Base-by-base conservation (phyloP, 2,113 vertebrate species). In the Upupa epops region DNA sequence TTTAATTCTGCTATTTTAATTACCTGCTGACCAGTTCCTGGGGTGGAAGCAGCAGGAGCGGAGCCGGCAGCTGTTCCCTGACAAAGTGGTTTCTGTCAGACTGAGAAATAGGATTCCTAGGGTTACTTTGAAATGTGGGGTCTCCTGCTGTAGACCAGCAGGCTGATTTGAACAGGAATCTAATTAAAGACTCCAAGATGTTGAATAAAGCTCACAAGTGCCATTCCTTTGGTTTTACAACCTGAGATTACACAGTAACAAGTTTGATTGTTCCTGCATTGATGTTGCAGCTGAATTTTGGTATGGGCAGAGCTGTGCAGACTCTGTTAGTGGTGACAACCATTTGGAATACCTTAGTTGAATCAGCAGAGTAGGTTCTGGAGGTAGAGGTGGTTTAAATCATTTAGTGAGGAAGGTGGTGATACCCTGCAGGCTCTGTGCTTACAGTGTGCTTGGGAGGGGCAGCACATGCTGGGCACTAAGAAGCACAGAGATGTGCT, bases 1-100 rank as follows among this genome's bases (percentile, higher is more conserved):
- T 95, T 93, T 96, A 95, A 95, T 93, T 93, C 59, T 18, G 40
- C 58, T 69, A 76, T 93, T 88, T 89, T 95, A 94, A 96, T 96
- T 93, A 86, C 82, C 63, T 83, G 61, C 75, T 92, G 89, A 81
- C 86, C 9, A 2, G 76, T 78, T 93, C 85, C 76, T 85, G 80
- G 70, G 48, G 70, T 77, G 89, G 69, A 94, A 93, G 49, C 78
- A 83, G 84, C 85, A 89, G 84, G 79, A 91, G 36, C 54, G 37
- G 70, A 4, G 49, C 95, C 87, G 81, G 73, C 61, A 77, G 89
- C 85, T 81, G 82, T 91, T 91, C 60, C 36, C 59, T 88, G 82
- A 89, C 15, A 5, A 73, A 64, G 85, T 92, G 73, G 65, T 94
- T 94, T 96, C 63, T 91, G 37, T 90, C 89, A 82, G 63, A 29